Evolutionary conservation across 2,888 invertebrate genomes (phyloP), one percentile per base, ranked within the genome.

Genomic region (Temnothorax unifasciatus): DNA sequence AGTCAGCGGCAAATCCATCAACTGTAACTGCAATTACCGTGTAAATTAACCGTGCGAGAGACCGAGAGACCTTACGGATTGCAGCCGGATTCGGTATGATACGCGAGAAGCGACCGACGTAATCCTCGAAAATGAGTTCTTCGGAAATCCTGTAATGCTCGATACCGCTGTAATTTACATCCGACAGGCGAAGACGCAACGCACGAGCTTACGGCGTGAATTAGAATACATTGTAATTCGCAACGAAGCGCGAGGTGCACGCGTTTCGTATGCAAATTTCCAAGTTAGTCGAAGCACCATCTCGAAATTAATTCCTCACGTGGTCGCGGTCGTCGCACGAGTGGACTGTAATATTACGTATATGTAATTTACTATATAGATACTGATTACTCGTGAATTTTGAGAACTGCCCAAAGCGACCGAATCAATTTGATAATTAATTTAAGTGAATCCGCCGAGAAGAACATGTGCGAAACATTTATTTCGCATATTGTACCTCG

Each of bases 1-100:
- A 81, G 79, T 81, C 54, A 59, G 71, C 79, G 25, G 47, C 47
- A 59, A 61, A 81, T 81, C 57, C 71, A 71, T 79, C 79, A 79
- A 47, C 59, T 44, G 69, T 69, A 69, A 59, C 59, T 79, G 57
- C 71, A 71, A 59, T 71, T 71, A 81, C 79, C 25, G 38, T 50
- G 29, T 71, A 81, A 77, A 77, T 77, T 77, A 77, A 77, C 66
- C 75, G 50, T 47, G 47, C 13, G 47, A 66, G 18, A 76, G 21
- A 76, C 34, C 47, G 34, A 38, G 75, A 34, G 75, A 66, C 29
- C 21, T 76, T 76, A 66, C 21, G 50, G 66, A 76, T 76, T 66
- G 50, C 47, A 47, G 21, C 21, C 34, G 34, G 47, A 68, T 63
- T 64, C 21, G 69, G 41, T 21, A 69, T 77, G 69, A 77, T 77